Evolutionary conservation across 2,113 vertebrate genomes (phyloP).

Genomic region (Leptocoma aspasia): DNA sequence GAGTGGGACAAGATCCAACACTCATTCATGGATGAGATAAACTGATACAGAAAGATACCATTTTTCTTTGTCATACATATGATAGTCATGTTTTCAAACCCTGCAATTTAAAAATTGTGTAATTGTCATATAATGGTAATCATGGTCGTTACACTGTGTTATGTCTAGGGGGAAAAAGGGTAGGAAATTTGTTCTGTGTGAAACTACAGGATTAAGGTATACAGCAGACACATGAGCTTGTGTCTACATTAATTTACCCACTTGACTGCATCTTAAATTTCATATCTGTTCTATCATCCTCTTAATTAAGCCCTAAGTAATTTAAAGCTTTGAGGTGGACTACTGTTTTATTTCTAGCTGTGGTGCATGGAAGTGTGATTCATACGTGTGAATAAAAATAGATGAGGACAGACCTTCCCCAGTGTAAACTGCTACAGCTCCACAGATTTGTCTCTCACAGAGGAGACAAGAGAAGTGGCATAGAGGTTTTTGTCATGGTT

Average conservation of each 20-base stretch:
- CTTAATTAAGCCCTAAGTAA: conserved; percentile 46
- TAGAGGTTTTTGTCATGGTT: neutral
- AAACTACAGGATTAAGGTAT: neutral
- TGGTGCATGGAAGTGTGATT: conserved; percentile 40
- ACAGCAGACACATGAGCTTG: neutral
- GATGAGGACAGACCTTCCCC: conserved; percentile 33
- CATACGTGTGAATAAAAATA: conserved; percentile 40
- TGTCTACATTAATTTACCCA: conserved; percentile 24
- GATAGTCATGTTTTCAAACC: conserved; percentile 25
- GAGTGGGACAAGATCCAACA: neutral
- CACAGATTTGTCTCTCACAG: neutral
- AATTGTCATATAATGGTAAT: conserved; percentile 38
- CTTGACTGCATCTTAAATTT: conserved; percentile 42
- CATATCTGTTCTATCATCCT: conserved; percentile 16
- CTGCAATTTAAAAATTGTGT: conserved; percentile 50
- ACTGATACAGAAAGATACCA: neutral
- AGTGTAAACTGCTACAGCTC: conserved; percentile 3
- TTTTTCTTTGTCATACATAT: neutral
- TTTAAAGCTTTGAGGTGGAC: conserved; percentile 43
- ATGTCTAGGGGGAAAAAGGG: neutral
- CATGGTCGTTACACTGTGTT: conserved; percentile 24
- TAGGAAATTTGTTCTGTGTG: conserved; percentile 15
- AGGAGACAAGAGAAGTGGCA: neutral
- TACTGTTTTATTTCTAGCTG: conserved; percentile 45
- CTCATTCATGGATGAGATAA: neutral